Base-by-base conservation (phyloP, 2,888 invertebrate genomes). In the Anthrax anthrax region DNA sequence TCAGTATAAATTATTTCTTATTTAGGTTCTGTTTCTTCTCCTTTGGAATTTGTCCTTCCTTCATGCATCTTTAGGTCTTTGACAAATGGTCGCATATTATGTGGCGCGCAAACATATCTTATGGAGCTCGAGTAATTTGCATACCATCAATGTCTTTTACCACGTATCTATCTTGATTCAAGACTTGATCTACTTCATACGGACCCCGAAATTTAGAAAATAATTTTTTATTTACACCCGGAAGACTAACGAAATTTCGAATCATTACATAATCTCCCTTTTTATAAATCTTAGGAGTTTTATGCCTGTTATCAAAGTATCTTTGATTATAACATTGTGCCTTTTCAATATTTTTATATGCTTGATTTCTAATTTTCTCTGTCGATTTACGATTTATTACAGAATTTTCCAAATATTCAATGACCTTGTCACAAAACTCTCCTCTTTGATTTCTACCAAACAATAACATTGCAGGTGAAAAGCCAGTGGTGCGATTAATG, bases 401-500 rank as follows among this genome's bases (percentile, higher is more conserved):
- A 9, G 8, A 46, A 27, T 39, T 36, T 43, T 48, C 48, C 40
- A 54, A 37, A 40, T 40, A 47, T 14, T 48, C 45, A 19, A 42
- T 46, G 4, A 55, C 14, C 14, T 48, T 46, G 34, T 58, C 56
- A 29, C 47, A 40, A 13, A 52, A 39, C 8, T 47, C 34, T 18
- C 56, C 55, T 38, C 48, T 49, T 42, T 60, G 60, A 39, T 52
- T 29, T 5, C 55, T 42, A 3, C 59, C 59, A 40, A 57, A 59
- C 32, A 60, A 43, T 18, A 57, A 37, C 37, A 47, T 50, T 48
- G 54, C 53, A 2, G 58, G 56, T 2, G 56, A 52, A 39, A 57
- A 52, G 1, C 54, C 52, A 16, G 58, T 55, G 13, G 55, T 44
- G 37, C 55, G 53, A 39, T 50, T 50, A 14, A 58, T 41, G 1